Conservation (phyloP, 2,797 vertebrate species). For the Adrianichthys oophorus region DNA sequence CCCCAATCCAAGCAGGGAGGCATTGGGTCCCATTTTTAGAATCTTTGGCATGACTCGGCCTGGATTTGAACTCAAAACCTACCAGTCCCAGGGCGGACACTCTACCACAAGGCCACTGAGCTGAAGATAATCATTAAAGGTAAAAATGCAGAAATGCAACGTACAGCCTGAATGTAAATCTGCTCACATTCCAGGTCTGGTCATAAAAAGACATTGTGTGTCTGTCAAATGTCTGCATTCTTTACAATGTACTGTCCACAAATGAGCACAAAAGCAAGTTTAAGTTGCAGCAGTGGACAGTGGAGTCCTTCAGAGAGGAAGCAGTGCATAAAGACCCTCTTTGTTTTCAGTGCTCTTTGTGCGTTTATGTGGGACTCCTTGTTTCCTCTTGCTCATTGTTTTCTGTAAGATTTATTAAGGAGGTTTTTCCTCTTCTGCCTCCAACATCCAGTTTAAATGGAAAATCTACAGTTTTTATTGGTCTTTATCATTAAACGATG, state of each 20-base stretch:
- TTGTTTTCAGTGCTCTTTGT: constrained; percentile 64
- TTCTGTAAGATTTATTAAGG: constrained; percentile 67
- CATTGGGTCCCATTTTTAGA: too few relatives aligned
- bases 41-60: too few relatives aligned
- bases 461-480: background rate
- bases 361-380: constrained; percentile 13
- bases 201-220: constrained; percentile 43
- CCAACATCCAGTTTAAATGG: constrained; percentile 29
- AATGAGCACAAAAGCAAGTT: constrained; percentile 20
- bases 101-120: too few relatives aligned
- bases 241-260: constrained; percentile 32
- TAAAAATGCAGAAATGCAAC: too few relatives aligned
- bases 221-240: constrained; percentile 25
- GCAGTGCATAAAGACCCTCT: constrained; percentile 66
- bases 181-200: constrained; percentile 38
- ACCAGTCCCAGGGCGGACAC: too few relatives aligned
- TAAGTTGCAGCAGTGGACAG: constrained; percentile 53
- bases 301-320: constrained; percentile 64
- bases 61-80: too few relatives aligned
- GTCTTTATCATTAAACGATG: background rate
- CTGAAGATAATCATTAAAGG: too few relatives aligned
- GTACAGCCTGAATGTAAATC: background rate
- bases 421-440: constrained; percentile 29
- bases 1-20: too few relatives aligned
- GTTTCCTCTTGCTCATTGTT: constrained; percentile 51